Conservation (phyloP, 64 coral and sea anemone species). For the Stylophora pistillata region DNA sequence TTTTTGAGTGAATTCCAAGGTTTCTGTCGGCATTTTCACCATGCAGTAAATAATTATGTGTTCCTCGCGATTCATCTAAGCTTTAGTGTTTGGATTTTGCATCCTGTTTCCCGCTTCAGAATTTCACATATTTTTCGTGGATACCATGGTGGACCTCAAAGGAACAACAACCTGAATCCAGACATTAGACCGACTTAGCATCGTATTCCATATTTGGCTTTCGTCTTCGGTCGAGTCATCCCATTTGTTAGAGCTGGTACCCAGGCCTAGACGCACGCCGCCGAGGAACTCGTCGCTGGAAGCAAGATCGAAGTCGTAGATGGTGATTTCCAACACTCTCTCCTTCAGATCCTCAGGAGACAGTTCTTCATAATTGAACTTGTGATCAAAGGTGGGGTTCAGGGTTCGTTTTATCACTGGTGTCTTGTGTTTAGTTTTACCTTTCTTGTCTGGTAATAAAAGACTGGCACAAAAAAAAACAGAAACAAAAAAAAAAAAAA, state of each 20-base stretch:
- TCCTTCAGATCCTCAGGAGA: slow-evolving; percentile 68
- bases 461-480: slow-evolving; percentile 43
- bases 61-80: not conserved
- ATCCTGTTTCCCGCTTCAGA: not conserved
- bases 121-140: slow-evolving; percentile 20
- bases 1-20: too few relatives aligned
- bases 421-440: slow-evolving; percentile 79
- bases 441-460: slow-evolving; percentile 92
- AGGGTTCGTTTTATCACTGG: slow-evolving; percentile 77
- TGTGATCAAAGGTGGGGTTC: slow-evolving; percentile 94
- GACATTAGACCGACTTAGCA: slow-evolving; percentile 77
- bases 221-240: slow-evolving; percentile 92
- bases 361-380: slow-evolving; percentile 86
- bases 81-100: not conserved
- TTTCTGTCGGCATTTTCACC: too few relatives aligned
- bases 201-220: slow-evolving; percentile 90
- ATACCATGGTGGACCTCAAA: slow-evolving; percentile 56
- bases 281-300: slow-evolving; percentile 94
- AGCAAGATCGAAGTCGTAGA: slow-evolving; percentile 86
- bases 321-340: slow-evolving; percentile 78
- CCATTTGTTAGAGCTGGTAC: slow-evolving; percentile 79
- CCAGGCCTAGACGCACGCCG: slow-evolving; percentile 85
- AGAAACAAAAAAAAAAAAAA: not conserved
- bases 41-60: not conserved
- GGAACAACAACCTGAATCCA: slow-evolving; percentile 93